Evolutionary conservation across 2,797 vertebrate species (phyloP).

Genomic region (Neopelma chrysocephalum): DNA sequence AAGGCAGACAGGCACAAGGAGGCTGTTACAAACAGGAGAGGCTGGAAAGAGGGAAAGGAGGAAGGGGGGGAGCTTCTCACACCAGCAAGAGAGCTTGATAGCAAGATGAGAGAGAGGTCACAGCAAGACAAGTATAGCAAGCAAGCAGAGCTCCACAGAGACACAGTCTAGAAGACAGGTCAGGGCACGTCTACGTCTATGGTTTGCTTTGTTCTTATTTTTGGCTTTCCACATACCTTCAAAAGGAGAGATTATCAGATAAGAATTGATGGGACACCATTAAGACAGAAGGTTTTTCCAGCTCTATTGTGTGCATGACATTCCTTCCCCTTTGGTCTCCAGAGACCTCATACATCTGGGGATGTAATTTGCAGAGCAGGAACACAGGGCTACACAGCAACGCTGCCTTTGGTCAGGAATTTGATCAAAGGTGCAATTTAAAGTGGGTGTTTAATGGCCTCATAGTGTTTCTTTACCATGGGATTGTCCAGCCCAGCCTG

Average conservation of each 20-base stretch:
- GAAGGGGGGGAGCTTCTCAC: not conserved
- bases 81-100: slow-evolving; percentile 12
- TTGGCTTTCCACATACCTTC: slow-evolving; percentile 55
- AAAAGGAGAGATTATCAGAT: slow-evolving; percentile 55
- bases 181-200: slow-evolving; percentile 33
- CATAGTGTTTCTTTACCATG: not conserved
- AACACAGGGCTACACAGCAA: not conserved
- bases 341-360: slow-evolving; percentile 35
- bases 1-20: slow-evolving; percentile 64
- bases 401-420: slow-evolving; percentile 33
- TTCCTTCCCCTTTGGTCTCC: slow-evolving; percentile 51
- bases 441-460: slow-evolving; percentile 34
- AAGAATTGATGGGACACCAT: slow-evolving; percentile 59
- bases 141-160: slow-evolving; percentile 13
- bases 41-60: not conserved
- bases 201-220: slow-evolving; percentile 62
- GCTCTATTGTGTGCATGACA: slow-evolving; percentile 55
- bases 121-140: slow-evolving; percentile 25
- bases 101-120: slow-evolving; percentile 40
- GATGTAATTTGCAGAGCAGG: slow-evolving; percentile 18
- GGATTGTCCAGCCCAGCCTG: not conserved
- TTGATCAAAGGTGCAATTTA: slow-evolving; percentile 42
- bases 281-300: slow-evolving; percentile 57
- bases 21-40: not conserved
- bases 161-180: slow-evolving; percentile 31